Evolutionary conservation across 2,888 invertebrate genomes (phyloP), one percentile per base, ranked within the genome.

Genomic region (Seira musarum): DNA sequence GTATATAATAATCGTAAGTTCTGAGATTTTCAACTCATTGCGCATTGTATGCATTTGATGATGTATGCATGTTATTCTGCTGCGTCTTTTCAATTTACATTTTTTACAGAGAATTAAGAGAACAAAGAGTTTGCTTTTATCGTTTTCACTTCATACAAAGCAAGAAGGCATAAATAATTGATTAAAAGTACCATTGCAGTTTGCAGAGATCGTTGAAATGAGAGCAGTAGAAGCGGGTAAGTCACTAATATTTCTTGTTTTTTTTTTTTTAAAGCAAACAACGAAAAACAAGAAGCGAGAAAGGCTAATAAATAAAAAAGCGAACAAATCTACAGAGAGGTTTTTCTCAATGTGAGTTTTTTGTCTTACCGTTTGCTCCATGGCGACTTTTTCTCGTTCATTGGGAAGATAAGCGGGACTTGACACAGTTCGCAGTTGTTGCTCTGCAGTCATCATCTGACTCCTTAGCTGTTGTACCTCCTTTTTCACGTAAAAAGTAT

Each of bases 291-390:
- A 53, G 53, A 71, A 25, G 60, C 30, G 30, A 30, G 19, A 40
- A 13, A 60, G 46, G 35, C 22, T 57, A 69, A 17, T 10, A 76
- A 24, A 22, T 17, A 64, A 40, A 70, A 30, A 65, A 66, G 21
- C 53, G 46, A 57, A 64, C 13, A 65, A 63, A 80, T 46, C 35
- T 17, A 53, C 57, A 53, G 13, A 61, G 40, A 53, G 53, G 77
- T 67, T 61, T 57, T 76, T 66, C 6, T 72, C 61, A 78, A 78
- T 71, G 72, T 72, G 46, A 71, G 10, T n/a, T 53, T 15, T 53
- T 40, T 40, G 2, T 88, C 94, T 92, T 94, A 96, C 96, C 94
- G 96, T 95, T 91, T 96, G 96, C 88, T 95, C 95, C 88, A 92
- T 91, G 85, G 93, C 90, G 87, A 95, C 95, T 87, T 93, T 93